phyloP scores from a whole-genome alignment of 1,140 invertebrate species.

The Thaumatotibia leucotreta region DNA sequence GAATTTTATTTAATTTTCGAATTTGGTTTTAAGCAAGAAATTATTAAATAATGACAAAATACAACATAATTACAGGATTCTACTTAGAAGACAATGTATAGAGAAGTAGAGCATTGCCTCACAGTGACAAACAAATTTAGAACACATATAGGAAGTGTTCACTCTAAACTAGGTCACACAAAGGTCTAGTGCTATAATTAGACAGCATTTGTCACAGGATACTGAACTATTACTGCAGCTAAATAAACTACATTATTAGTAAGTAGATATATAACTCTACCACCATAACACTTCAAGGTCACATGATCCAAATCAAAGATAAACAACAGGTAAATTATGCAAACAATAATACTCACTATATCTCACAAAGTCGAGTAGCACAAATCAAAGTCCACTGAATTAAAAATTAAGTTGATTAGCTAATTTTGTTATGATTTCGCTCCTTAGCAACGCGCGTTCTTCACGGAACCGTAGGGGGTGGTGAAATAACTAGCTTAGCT shows the following conservation, averaged over 20 bases:
- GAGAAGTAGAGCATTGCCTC: constrained; percentile 37
- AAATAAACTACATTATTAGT: not conserved
- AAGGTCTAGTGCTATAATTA: constrained; percentile 48
- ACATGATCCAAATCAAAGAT: constrained; percentile 15
- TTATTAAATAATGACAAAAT: not conserved
- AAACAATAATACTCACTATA: constrained; percentile 21
- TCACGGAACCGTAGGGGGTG: constrained; percentile 45
- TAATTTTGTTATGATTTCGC: constrained; percentile 44
- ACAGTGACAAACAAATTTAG: constrained; percentile 47
- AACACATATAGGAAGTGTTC: constrained; percentile 47
- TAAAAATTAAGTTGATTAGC: constrained; percentile 23
- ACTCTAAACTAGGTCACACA: constrained; percentile 49
- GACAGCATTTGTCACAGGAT: constrained; percentile 10
- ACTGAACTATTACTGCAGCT: constrained; percentile 7
- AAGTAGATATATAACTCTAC: not conserved
- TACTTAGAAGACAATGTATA: not conserved
- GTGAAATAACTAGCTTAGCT: constrained; percentile 71
- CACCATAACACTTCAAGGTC: constrained; percentile 1
- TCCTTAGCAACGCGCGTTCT: constrained; percentile 46
- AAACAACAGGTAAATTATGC: constrained; percentile 15
- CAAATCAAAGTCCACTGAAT: constrained; percentile 20
- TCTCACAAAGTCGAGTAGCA: not conserved
- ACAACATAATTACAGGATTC: no score
- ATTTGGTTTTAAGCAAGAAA: not conserved
- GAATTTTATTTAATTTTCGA: not conserved